Conservation (phyloP, 2,797 vertebrate species). For the Chelidonichthys spinosus region DNA sequence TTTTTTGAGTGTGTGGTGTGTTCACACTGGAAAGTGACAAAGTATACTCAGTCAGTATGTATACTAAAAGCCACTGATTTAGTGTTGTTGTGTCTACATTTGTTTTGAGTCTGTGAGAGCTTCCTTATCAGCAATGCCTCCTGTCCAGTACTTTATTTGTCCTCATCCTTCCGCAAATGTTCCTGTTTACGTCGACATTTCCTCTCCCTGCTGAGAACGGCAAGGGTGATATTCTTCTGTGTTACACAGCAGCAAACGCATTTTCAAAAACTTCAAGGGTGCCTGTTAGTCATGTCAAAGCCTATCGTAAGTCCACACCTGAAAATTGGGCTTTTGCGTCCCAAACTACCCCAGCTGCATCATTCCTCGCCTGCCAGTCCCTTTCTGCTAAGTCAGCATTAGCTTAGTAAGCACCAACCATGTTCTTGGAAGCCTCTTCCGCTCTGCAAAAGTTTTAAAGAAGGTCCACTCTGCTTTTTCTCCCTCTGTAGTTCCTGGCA, state of each 20-base stretch:
- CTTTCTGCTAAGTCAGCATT: conserved; percentile 9
- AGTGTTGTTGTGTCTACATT: too few relatives aligned
- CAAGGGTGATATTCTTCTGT: neutral
- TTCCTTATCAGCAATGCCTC: neutral
- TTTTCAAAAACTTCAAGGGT: conserved; percentile 1
- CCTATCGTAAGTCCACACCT: neutral
- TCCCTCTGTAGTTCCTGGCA: too few relatives aligned
- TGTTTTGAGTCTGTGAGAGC: too few relatives aligned
- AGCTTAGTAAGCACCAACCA: neutral
- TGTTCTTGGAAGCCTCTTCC: neutral
- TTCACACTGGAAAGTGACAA: neutral
- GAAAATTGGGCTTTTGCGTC: conserved; percentile 6
- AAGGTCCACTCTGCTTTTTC: neutral
- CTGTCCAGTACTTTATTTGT: conserved; percentile 3
- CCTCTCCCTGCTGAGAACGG: neutral
- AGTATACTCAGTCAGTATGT: neutral
- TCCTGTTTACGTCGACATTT: neutral
- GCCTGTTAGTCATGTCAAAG: neutral
- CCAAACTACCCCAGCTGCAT: conserved; percentile 8
- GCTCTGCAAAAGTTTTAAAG: neutral
- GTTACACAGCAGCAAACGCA: neutral
- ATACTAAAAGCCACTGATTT: neutral
- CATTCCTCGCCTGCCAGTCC: neutral
- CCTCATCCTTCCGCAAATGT: neutral
- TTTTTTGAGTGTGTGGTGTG: neutral